Conservation (phyloP, 2,888 invertebrate genomes). For the Coelopa pilipes region DNA sequence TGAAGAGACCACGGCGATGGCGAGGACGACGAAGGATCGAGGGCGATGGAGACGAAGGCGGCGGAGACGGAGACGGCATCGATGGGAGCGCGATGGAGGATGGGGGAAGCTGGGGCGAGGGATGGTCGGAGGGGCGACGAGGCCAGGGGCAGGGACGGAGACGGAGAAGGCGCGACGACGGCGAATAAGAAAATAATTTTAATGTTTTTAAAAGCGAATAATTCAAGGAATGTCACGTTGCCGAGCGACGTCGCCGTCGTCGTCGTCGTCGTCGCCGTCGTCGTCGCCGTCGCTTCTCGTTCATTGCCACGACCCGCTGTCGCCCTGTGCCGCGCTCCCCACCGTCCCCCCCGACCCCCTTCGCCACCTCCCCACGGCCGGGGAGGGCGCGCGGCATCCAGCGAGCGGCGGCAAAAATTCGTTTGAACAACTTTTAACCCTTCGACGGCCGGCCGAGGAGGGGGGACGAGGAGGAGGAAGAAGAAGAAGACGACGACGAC, state of each 20-base stretch:
- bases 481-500: no score
- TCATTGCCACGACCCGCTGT: constrained; percentile 22
- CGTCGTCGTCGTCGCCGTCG: constrained; percentile 27
- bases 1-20: no score
- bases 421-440: constrained; percentile 32
- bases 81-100: no score
- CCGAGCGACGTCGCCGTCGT: constrained; percentile 3
- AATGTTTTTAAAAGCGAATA: constrained; percentile 39
- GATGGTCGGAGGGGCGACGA: no score
- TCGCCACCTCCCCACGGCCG: background rate
- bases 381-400: background rate
- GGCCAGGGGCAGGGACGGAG: no score
- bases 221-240: constrained; percentile 42
- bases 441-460: background rate
- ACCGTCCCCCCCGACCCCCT: background rate
- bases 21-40: no score
- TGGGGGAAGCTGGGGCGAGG: no score
- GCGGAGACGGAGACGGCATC: no score
- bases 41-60: no score
- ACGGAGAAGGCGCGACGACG: background rate
- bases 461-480: background rate
- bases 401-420: constrained; percentile 27
- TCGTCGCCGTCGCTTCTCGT: constrained; percentile 18
- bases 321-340: background rate
- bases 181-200: constrained; percentile 35